Evolutionary conservation across 2,797 vertebrate species (phyloP), one percentile per base, ranked within the genome.

Genomic region (Enteromius anoplus): DNA sequence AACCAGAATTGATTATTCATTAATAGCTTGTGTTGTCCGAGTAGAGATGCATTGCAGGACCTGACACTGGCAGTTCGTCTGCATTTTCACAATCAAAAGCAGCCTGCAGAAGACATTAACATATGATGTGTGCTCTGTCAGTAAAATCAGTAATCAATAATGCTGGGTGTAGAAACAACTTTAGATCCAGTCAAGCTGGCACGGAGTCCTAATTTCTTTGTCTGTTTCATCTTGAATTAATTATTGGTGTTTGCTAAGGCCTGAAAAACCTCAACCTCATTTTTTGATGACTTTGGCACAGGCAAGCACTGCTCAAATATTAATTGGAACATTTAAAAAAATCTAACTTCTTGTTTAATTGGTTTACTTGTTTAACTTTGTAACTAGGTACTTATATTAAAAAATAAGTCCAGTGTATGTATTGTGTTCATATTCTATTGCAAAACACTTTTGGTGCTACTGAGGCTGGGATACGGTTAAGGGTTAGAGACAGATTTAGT

Each of bases 71-170:
- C 80, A 86, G 72, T 85, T 79, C 4, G n/a, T 88, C 86, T 86
- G 87, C 77, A 81, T 80, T 85, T 84, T 73, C 64, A 80, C 68
- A 83, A 88, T 87, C 82, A 91, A 90, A 91, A 91, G 77, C 42
- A 70, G 89, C 89, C 93, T 94, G 93, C 89, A 90, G 86, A 93
- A 93, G 79, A 90, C 91, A 92, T 94, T 93, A 93, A 82, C 84
- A 81, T 53, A 64, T 82, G 86, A 86, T 90, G 82, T 88, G 85
- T 85, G 68, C 51, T 87, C 84, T 89, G 86, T 86, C 23, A 72
- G 85, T 90, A 90, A 91, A 93, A 88, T 90, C 90, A 89, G 87
- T 40, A 40, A 40, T 40, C 8, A 40, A 40, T 19, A 87, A 68
- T 47, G 78, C 86, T 81, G 90, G 89, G 90, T 82, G 75, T 81